Evolutionary conservation across 2,888 invertebrate species (phyloP).

Genomic region (Micropterix aruncella): DNA sequence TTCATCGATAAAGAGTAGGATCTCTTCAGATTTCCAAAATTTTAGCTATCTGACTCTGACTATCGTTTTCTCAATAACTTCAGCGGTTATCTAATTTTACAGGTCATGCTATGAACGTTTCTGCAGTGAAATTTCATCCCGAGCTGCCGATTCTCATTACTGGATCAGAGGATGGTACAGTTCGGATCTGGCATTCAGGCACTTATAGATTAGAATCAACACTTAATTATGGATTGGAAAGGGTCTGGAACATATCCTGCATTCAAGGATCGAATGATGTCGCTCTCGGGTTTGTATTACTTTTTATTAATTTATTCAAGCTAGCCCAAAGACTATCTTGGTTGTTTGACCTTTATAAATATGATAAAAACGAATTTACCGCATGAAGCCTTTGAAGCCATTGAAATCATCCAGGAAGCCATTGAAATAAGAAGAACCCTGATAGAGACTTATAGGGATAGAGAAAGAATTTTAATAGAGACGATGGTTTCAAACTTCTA

Average conservation of each 20-base stretch:
- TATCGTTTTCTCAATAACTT: neutral
- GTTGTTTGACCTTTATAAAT: no score
- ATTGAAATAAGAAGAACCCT: no score
- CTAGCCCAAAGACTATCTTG: no score
- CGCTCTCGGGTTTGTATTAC: slow-evolving; percentile 70
- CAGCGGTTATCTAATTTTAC: no score
- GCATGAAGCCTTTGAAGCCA: no score
- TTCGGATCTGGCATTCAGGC: slow-evolving; percentile 97
- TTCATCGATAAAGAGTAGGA: neutral
- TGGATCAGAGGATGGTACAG: slow-evolving; percentile 96
- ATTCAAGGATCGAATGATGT: slow-evolving; percentile 93
- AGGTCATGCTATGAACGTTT: slow-evolving; percentile 93
- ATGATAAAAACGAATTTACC: no score
- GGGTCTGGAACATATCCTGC: slow-evolving; percentile 94
- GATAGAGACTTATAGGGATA: no score
- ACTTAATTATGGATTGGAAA: slow-evolving; percentile 93
- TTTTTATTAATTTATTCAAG: no score
- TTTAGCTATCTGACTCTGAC: neutral
- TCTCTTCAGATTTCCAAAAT: no score
- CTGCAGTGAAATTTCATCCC: slow-evolving; percentile 94
- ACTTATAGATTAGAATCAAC: slow-evolving; percentile 95
- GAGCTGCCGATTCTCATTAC: slow-evolving; percentile 94
- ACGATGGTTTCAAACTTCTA: no score
- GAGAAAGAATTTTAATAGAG: no score
- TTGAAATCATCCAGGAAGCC: no score